These are phyloP conservation scores for Telenomus remus DNA, from an alignment of 1,140 invertebrate genomes.

Conservation along the genomic window DNA sequence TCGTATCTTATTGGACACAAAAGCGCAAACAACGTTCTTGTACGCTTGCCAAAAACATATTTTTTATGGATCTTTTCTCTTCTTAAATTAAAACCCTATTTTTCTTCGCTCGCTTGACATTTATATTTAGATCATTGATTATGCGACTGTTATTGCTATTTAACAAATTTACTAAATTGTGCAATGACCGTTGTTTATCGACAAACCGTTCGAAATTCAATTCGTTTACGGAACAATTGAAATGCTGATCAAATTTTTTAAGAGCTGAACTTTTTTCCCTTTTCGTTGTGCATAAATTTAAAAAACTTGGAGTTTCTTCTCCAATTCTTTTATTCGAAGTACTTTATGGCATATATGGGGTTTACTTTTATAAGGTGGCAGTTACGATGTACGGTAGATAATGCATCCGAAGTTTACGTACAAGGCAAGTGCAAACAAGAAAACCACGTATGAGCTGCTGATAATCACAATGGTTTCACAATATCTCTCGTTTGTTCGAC, in stretches of 20 bases:
- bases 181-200: too few species aligned
- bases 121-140: too few species aligned
- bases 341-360: conserved; percentile 23
- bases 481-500: conserved; percentile 37
- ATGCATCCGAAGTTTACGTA: conserved; percentile 44
- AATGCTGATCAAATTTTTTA: too few species aligned
- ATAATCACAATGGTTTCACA: conserved; percentile 47
- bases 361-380: conserved; percentile 28
- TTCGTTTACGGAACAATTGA: too few species aligned
- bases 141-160: too few species aligned
- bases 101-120: too few species aligned
- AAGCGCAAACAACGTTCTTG: conserved; percentile 39
- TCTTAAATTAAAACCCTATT: conserved; percentile 30
- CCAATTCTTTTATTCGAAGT: too few species aligned
- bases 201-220: too few species aligned
- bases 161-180: too few species aligned
- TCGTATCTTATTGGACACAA: conserved; percentile 47
- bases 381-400: conserved; percentile 42
- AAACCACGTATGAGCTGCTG: conserved; percentile 40
- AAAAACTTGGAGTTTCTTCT: too few species aligned
- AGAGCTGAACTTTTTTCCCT: too few species aligned
- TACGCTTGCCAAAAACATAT: conserved; percentile 44
- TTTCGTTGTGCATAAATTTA: too few species aligned
- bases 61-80: conserved; percentile 34
- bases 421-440: conserved; percentile 53